Conservation (phyloP, 2,113 vertebrate genomes). For the Parus major region DNA sequence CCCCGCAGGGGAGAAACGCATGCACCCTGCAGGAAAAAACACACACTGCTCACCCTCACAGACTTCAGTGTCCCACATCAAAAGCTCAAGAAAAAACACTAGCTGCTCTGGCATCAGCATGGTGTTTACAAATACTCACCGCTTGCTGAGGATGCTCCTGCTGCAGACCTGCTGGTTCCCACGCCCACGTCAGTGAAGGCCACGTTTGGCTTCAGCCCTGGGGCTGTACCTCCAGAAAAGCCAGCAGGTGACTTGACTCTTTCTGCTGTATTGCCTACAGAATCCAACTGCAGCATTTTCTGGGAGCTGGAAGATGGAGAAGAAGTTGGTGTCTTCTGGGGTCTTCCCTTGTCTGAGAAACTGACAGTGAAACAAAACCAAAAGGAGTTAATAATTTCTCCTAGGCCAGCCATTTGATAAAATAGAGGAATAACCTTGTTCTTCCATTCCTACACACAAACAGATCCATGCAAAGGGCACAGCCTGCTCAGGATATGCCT, state of each 20-base stretch:
- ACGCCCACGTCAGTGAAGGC: constrained; percentile 42
- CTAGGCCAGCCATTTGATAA: not conserved
- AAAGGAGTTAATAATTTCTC: not conserved
- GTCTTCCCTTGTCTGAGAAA: constrained; percentile 75
- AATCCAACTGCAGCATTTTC: constrained; percentile 66
- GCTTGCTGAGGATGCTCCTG: constrained; percentile 6
- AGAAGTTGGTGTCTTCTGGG: constrained; percentile 70
- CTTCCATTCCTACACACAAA: not conserved
- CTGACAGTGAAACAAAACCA: constrained; percentile 47
- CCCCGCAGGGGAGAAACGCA: constrained; percentile 85
- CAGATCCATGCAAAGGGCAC: not conserved
- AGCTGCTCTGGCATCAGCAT: not conserved
- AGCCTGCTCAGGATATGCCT: not conserved
- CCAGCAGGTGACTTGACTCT: constrained; percentile 60
- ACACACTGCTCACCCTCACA: not conserved
- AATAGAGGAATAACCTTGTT: not conserved
- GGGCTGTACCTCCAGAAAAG: constrained; percentile 13
- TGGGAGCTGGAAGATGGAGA: constrained; percentile 72
- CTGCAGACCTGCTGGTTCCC: not conserved
- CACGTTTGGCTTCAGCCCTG: constrained; percentile 31
- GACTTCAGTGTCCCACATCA: rapidly evolving
- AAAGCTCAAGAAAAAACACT: rapidly evolving
- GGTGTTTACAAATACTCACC: constrained; percentile 44
- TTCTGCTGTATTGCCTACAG: constrained; percentile 52
- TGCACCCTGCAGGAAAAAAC: constrained; percentile 70